Evolutionary conservation across 2,113 vertebrate species (phyloP).

Genomic region (Erinaceus europaeus): DNA sequence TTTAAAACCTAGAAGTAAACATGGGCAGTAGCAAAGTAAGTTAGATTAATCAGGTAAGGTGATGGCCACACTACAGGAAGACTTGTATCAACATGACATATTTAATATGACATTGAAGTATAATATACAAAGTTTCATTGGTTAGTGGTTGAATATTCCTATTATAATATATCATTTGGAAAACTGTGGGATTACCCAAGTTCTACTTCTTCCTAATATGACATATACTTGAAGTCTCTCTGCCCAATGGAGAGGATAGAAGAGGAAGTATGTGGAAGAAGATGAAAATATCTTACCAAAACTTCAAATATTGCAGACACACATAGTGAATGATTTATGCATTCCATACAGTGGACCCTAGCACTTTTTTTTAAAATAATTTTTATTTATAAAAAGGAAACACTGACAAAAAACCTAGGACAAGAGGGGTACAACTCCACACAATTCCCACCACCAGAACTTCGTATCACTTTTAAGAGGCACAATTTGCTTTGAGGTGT

Average conservation of each 20-base stretch:
- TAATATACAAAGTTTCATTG: background rate
- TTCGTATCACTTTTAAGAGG: no score
- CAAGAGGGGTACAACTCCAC: no score
- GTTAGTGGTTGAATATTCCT: slow-evolving; percentile 11
- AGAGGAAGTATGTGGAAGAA: background rate
- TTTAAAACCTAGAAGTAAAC: no score
- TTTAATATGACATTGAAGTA: background rate
- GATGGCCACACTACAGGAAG: background rate
- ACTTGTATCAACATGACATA: background rate
- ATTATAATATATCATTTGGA: background rate
- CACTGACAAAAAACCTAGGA: no score
- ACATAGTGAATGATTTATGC: background rate
- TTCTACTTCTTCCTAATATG: background rate
- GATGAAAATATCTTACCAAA: background rate
- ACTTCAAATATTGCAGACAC: background rate
- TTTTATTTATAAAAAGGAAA: no score
- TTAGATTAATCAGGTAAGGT: background rate
- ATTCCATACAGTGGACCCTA: background rate
- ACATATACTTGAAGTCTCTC: background rate
- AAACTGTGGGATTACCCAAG: background rate
- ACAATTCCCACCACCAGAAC: no score
- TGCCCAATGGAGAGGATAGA: background rate
- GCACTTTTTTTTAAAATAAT: background rate
- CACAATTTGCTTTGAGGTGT: no score
- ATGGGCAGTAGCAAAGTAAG: background rate